Conservation (phyloP, 2,888 invertebrate species). For the Drosophila gaucha region DNA sequence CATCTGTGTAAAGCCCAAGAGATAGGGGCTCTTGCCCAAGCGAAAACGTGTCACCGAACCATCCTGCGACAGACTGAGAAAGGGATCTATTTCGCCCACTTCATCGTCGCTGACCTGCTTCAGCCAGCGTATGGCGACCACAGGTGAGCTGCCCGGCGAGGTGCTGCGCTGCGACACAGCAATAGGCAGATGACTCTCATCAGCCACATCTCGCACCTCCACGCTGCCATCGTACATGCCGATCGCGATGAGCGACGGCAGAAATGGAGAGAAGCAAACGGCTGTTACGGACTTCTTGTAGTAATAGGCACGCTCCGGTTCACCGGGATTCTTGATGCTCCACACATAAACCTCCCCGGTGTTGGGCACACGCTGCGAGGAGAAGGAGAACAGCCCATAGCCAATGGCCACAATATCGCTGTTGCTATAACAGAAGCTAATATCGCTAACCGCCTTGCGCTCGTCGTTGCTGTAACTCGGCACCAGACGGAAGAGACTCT, state of each 20-base stretch:
- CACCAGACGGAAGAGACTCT: constrained; percentile 88
- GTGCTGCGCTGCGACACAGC: constrained; percentile 86
- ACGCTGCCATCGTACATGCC: constrained; percentile 91
- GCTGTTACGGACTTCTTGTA: constrained; percentile 89
- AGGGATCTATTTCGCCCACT: constrained; percentile 86
- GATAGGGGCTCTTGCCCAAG: constrained; percentile 86
- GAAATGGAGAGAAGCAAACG: constrained; percentile 88
- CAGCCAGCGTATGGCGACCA: constrained; percentile 89
- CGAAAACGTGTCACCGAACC: constrained; percentile 87
- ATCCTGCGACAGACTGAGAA: constrained; percentile 88
- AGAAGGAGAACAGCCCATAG: constrained; percentile 89
- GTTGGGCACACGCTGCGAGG: constrained; percentile 85
- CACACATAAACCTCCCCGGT: constrained; percentile 90
- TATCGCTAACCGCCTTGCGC: constrained; percentile 86
- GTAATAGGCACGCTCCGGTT: constrained; percentile 89
- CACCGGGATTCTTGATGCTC: constrained; percentile 92
- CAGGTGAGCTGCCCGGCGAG: constrained; percentile 88
- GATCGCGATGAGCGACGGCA: constrained; percentile 90
- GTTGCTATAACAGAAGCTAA: constrained; percentile 89
- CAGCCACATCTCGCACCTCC: constrained; percentile 89
- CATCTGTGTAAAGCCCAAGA: constrained; percentile 88
- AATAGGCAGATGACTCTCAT: constrained; percentile 85
- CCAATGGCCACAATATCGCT: constrained; percentile 90
- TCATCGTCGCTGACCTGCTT: constrained; percentile 51
- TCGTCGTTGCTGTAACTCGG: constrained; percentile 84